phyloP scores from a whole-genome alignment of 2,113 vertebrate species.

The Genyomyrus donnyi region DNA sequence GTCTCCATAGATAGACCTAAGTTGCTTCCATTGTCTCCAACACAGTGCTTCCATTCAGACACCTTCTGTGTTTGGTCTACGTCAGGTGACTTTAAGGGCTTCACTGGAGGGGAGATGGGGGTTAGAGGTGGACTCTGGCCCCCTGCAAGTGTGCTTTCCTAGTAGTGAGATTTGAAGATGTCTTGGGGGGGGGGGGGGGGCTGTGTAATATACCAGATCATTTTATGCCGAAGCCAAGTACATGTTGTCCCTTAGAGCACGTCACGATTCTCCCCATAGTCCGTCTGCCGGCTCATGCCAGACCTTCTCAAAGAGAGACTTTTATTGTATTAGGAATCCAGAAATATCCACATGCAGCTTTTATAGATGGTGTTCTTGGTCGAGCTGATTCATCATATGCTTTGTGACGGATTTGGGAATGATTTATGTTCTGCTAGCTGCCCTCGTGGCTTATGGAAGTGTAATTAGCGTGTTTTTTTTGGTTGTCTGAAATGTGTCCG shows the following conservation, averaged over 20 bases:
- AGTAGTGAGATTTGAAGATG: not conserved
- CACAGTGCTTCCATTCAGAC: not conserved
- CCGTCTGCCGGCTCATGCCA: not conserved
- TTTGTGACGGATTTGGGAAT: not conserved
- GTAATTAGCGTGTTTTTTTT: constrained; percentile 1
- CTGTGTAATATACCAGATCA: not conserved
- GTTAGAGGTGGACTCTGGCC: not conserved
- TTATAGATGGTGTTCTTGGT: not conserved
- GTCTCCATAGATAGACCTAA: not conserved
- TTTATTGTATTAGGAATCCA: constrained; percentile 1
- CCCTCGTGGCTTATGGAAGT: not conserved
- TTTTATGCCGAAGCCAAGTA: not conserved
- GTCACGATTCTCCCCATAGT: not conserved
- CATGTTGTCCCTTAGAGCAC: not conserved
- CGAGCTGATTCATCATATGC: not conserved
- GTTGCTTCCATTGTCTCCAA: not conserved
- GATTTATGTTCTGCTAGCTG: not conserved
- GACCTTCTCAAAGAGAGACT: not conserved
- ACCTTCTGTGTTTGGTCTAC: not conserved
- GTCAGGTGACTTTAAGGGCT: not conserved
- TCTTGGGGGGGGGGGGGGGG: not conserved
- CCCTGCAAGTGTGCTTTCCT: not conserved
- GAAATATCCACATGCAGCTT: not conserved
- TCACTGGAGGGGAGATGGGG: not conserved
- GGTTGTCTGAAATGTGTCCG: not conserved